A percentile compares a stretch with the other conserved stretches of the same genome.
Evolutionary conservation across 2,113 vertebrate genomes (phyloP).

Genomic region (Etheostoma spectabile): DNA sequence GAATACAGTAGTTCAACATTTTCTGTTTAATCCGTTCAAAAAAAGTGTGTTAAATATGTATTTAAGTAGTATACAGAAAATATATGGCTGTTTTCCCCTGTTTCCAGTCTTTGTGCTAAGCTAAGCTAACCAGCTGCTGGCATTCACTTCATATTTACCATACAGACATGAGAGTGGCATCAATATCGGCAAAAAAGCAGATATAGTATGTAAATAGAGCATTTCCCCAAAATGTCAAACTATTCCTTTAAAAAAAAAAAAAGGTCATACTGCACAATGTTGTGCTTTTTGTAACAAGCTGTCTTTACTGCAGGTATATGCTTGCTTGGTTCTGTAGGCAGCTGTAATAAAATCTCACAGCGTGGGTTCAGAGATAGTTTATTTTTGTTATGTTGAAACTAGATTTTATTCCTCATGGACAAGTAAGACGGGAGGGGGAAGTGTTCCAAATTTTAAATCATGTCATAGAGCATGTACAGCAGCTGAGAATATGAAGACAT

Average conservation of each 20-base stretch:
- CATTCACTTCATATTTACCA: neutral
- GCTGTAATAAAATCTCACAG: neutral
- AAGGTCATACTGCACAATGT: neutral
- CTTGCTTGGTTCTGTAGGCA: neutral
- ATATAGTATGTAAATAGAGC: neutral
- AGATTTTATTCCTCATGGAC: neutral
- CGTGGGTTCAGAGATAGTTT: neutral
- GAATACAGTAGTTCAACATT: neutral
- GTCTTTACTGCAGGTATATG: slow-evolving; percentile 1
- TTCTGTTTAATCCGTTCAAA: neutral
- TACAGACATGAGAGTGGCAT: neutral
- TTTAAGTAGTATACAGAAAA: neutral
- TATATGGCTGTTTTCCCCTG: neutral
- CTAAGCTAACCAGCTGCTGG: neutral
- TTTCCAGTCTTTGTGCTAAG: neutral
- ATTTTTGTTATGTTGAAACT: slow-evolving; percentile 16
- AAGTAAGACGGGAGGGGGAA: neutral
- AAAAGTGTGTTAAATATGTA: neutral
- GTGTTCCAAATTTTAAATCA: neutral
- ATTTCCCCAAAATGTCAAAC: neutral
- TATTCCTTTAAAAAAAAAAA: neutral
- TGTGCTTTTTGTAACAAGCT: neutral
- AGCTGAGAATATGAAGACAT: slow-evolving; percentile 10
- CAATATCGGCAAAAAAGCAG: neutral
- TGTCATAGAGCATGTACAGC: neutral